These are phyloP conservation scores for Raja brachyura DNA, from an alignment of 2,113 vertebrate genomes.

Conservation along the genomic window DNA sequence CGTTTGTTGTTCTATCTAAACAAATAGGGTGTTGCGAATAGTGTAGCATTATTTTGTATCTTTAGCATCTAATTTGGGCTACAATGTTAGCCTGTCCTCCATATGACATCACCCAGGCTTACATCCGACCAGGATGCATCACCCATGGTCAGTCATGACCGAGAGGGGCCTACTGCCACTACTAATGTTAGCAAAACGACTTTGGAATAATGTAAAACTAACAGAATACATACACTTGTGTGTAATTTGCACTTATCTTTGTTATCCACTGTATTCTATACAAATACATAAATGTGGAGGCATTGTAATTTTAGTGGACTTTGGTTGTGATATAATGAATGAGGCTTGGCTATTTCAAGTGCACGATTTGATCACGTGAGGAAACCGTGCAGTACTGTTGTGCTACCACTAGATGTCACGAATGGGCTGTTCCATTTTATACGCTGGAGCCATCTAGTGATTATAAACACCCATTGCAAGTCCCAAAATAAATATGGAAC, in stretches of 20 bases:
- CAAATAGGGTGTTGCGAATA: background rate
- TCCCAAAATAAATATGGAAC: background rate
- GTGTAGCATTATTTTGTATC: too few relatives aligned
- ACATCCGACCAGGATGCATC: too few relatives aligned
- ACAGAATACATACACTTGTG: background rate
- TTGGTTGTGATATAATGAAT: background rate
- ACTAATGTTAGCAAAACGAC: background rate
- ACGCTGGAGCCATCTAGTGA: conserved; percentile 9
- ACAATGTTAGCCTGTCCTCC: too few relatives aligned
- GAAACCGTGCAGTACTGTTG: background rate
- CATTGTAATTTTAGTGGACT: background rate
- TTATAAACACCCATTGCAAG: background rate
- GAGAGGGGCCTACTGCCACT: too few relatives aligned
- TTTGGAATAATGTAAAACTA: background rate
- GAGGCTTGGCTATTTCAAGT: background rate
- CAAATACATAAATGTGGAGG: background rate
- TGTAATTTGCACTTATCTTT: too few relatives aligned
- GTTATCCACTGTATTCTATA: background rate
- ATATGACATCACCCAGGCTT: too few relatives aligned
- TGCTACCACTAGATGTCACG: conserved; percentile 6
- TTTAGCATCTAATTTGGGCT: background rate
- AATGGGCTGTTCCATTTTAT: background rate
- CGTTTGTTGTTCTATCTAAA: background rate
- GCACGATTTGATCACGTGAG: background rate
- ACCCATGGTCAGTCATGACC: too few relatives aligned